Evolutionary conservation across 2,113 vertebrate species (phyloP).

Genomic region (Butorides virescens): DNA sequence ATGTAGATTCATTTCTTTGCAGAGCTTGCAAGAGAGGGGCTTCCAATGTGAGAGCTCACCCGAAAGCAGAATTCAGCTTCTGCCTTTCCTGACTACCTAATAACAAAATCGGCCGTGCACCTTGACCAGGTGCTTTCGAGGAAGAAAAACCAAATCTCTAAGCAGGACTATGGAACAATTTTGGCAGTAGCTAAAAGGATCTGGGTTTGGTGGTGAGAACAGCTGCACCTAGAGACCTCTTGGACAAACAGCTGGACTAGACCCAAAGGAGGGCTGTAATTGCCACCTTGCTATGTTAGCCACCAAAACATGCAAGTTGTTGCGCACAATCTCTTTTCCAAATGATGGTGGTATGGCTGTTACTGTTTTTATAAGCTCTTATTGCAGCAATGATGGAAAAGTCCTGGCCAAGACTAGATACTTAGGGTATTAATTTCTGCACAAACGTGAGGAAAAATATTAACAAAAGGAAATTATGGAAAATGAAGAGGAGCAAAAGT

Average conservation of each 20-base stretch:
- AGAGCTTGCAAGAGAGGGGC: neutral
- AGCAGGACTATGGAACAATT: neutral
- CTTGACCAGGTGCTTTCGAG: slow-evolving; percentile 22
- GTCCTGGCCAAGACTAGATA: neutral
- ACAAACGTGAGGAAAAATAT: neutral
- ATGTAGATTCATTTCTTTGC: neutral
- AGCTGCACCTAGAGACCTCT: slow-evolving; percentile 19
- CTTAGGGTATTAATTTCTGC: neutral
- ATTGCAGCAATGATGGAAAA: neutral
- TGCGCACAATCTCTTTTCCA: neutral
- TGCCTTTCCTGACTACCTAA: neutral
- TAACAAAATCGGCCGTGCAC: neutral
- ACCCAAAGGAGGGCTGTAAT: neutral
- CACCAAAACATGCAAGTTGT: neutral
- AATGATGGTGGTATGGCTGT: neutral
- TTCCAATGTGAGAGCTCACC: neutral
- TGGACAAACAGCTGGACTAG: slow-evolving; percentile 44
- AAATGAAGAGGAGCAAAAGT: neutral
- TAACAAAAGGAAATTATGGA: neutral
- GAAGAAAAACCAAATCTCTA: slow-evolving; percentile 3
- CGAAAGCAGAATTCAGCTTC: neutral
- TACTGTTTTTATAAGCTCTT: neutral
- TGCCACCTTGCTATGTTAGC: neutral
- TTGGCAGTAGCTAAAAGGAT: neutral
- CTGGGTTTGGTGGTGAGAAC: neutral